Evolutionary conservation across 2,113 vertebrate species (phyloP).

Genomic region (Loxodonta africana): DNA sequence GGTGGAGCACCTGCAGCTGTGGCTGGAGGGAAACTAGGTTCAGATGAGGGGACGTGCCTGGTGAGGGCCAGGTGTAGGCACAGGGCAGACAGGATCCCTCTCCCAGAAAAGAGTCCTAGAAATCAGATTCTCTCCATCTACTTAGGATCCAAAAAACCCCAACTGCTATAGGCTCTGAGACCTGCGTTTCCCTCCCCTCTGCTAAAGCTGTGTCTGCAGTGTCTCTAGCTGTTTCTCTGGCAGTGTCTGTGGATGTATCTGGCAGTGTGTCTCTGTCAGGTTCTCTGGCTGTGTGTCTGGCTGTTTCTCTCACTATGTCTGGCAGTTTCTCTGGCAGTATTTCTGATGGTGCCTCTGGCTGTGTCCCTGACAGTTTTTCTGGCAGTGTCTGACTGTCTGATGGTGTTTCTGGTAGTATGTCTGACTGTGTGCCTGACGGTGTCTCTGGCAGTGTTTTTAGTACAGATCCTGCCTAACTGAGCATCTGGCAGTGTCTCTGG

Average conservation of each 20-base stretch:
- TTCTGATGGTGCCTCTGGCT: slow-evolving; percentile 30
- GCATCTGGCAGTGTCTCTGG: slow-evolving; percentile 71
- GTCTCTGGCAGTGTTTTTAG: slow-evolving; percentile 65
- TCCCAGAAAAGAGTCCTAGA: not conserved
- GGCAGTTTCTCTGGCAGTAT: slow-evolving; percentile 45
- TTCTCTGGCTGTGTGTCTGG: slow-evolving; percentile 58
- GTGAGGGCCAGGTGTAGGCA: not conserved
- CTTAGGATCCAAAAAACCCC: not conserved
- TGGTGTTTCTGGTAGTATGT: slow-evolving; percentile 36
- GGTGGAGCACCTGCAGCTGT: not conserved
- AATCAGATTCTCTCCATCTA: not conserved
- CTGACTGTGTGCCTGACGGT: slow-evolving; percentile 50
- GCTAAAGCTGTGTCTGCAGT: not conserved
- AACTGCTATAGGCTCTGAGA: not conserved
- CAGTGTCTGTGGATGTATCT: slow-evolving; percentile 38
- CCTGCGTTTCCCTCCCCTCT: not conserved
- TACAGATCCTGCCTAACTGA: slow-evolving; percentile 74
- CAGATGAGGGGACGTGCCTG: not conserved
- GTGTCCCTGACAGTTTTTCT: slow-evolving; percentile 58
- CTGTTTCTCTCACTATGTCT: slow-evolving; percentile 64
- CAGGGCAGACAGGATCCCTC: not conserved
- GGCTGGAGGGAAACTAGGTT: not conserved
- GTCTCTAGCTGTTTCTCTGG: slow-evolving; percentile 3
- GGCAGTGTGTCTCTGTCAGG: not conserved
- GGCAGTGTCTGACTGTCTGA: slow-evolving; percentile 55